Percentiles rank a stretch among this genome's conserved stretches.
Evolutionary conservation across 2,888 invertebrate species (phyloP).

Genomic region (Philaethria dido): DNA sequence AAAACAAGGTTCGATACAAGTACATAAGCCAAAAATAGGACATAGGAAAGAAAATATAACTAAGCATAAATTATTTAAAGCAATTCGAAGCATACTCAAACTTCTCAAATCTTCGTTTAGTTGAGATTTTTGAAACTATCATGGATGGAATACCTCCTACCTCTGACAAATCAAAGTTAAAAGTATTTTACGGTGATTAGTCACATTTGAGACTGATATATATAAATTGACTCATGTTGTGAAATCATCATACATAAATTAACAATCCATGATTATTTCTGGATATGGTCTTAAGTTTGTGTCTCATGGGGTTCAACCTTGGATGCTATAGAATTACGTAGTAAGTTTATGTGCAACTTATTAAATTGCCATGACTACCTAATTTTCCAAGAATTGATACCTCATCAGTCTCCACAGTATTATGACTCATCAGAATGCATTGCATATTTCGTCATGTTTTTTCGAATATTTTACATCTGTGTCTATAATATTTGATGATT

Average conservation of each 20-base stretch:
- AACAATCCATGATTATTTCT: slow-evolving; percentile 66
- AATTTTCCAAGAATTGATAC: slow-evolving; percentile 31
- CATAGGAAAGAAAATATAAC: no score
- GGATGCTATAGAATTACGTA: slow-evolving; percentile 50
- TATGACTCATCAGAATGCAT: slow-evolving; percentile 16
- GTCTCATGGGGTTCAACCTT: slow-evolving; percentile 50
- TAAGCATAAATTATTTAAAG: no score
- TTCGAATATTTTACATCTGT: not conserved
- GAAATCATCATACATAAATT: slow-evolving; percentile 64
- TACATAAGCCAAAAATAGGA: not conserved
- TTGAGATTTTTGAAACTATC: not conserved
- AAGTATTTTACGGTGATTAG: slow-evolving; percentile 26
- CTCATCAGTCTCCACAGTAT: slow-evolving; percentile 8
- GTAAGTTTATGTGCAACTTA: slow-evolving; percentile 15
- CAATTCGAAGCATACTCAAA: no score
- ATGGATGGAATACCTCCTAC: slow-evolving; percentile 11
- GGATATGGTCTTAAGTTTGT: slow-evolving; percentile 53
- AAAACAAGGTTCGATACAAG: not conserved
- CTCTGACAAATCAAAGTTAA: not conserved
- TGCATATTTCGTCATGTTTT: not conserved
- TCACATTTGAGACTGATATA: slow-evolving; percentile 46
- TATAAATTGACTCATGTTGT: slow-evolving; percentile 61
- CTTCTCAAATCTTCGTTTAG: no score
- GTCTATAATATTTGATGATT: not conserved
- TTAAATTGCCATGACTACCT: slow-evolving; percentile 8